Conservation (phyloP, 2,888 invertebrate species). For the Hirtodrosophila duncani region DNA sequence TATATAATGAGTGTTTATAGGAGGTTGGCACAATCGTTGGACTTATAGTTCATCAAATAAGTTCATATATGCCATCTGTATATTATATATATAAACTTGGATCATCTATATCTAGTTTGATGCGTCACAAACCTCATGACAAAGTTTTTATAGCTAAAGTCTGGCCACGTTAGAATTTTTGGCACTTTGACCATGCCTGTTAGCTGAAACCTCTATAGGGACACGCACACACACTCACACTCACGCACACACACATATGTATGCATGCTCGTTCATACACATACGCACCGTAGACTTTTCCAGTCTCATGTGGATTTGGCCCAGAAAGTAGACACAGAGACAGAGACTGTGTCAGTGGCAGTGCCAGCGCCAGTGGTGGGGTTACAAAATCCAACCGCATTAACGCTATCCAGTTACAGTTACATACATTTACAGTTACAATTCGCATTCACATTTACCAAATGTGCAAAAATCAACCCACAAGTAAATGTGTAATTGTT, state of each 20-base stretch:
- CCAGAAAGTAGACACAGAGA: not conserved
- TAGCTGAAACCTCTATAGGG: constrained; percentile 18
- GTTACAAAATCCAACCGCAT: constrained; percentile 58
- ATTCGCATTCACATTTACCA: too few relatives aligned
- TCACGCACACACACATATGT: not conserved
- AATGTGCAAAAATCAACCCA: constrained; percentile 6
- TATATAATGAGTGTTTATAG: too few relatives aligned
- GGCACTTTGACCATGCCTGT: constrained; percentile 45
- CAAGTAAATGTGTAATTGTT: constrained; percentile 53
- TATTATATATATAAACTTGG: too few relatives aligned
- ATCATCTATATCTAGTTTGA: constrained; percentile 12
- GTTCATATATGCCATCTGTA: too few relatives aligned
- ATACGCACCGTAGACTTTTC: too few relatives aligned
- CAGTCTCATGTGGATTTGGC: too few relatives aligned
- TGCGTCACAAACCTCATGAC: constrained; percentile 18
- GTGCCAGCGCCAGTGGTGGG: constrained; percentile 20
- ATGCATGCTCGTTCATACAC: too few relatives aligned
- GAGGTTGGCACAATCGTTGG: too few relatives aligned
- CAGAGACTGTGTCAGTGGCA: not conserved
- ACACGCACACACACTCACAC: not conserved
- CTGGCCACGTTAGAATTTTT: constrained; percentile 50
- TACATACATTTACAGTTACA: too few relatives aligned
- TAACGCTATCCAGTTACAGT: constrained; percentile 46
- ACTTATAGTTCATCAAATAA: too few relatives aligned
- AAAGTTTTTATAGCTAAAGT: constrained; percentile 9